Conservation (phyloP, 2,888 invertebrate genomes). For the Lasius fuliginosus region DNA sequence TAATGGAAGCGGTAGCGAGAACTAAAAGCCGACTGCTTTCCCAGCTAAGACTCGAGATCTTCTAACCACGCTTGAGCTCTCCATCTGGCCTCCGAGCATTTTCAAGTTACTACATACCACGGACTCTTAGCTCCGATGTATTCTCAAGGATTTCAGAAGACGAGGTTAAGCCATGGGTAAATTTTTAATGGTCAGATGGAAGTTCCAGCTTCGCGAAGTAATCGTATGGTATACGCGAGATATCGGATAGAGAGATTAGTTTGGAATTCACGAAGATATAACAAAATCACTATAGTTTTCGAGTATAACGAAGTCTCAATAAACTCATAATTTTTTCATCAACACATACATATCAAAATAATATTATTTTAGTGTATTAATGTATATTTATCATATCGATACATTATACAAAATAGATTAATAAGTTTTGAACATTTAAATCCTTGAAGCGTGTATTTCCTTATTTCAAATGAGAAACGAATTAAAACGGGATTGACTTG, state of each 20-base stretch:
- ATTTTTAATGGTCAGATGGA: slow-evolving; percentile 70
- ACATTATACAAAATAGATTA: neutral
- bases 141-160: slow-evolving; percentile 61
- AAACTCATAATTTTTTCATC: neutral
- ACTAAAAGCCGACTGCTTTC: slow-evolving; percentile 51
- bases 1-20: slow-evolving; percentile 49
- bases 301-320: neutral
- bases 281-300: neutral
- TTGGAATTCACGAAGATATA: slow-evolving; percentile 38
- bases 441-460: neutral
- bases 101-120: slow-evolving; percentile 66
- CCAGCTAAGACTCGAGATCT: slow-evolving; percentile 40
- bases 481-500: slow-evolving; percentile 13
- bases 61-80: slow-evolving; percentile 54
- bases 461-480: slow-evolving; percentile 9
- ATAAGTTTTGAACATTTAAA: neutral
- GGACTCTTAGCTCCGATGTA: slow-evolving; percentile 57
- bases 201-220: slow-evolving; percentile 61
- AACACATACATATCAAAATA: neutral
- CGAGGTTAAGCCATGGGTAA: slow-evolving; percentile 71
- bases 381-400: neutral
- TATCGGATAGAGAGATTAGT: slow-evolving; percentile 64
- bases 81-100: slow-evolving; percentile 59
- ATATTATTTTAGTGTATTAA: neutral
- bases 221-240: slow-evolving; percentile 65